These are phyloP conservation scores for Seriola quinqueradiata DNA, from an alignment of 2,113 vertebrate species.

Conservation along the genomic window DNA sequence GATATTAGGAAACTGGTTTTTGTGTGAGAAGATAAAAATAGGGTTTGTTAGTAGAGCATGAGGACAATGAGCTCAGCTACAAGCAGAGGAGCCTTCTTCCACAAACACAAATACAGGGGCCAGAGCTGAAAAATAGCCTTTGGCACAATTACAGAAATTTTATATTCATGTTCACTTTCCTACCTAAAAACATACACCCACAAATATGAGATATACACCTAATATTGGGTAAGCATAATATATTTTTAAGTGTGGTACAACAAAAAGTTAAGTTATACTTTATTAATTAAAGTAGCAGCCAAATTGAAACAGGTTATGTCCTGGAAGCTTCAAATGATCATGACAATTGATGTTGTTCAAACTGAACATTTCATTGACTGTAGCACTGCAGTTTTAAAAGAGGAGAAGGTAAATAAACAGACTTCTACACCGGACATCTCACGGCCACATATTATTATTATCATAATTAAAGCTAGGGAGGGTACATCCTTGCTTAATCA, in stretches of 20 bases:
- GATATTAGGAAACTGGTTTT: constrained; percentile 21
- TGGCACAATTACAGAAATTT: background rate
- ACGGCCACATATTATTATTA: background rate
- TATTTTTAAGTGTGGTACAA: background rate
- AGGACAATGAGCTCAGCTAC: constrained; percentile 5
- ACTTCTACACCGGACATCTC: background rate
- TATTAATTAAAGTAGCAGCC: background rate
- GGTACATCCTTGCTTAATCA: no score
- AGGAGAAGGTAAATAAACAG: background rate
- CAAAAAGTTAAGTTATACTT: background rate
- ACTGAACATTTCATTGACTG: no score
- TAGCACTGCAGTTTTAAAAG: no score
- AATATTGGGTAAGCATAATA: background rate
- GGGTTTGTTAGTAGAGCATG: constrained; percentile 29
- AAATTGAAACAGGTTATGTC: background rate
- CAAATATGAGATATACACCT: background rate
- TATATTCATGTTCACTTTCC: background rate
- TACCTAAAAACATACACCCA: background rate
- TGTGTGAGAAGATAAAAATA: constrained; percentile 33
- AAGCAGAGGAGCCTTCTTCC: background rate
- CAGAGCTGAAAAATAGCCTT: background rate
- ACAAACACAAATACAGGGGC: background rate
- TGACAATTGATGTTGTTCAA: no score
- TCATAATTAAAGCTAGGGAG: background rate
- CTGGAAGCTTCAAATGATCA: no score